Conservation (phyloP, 2,113 vertebrate species). For the Neolamprologus kungweensis region DNA sequence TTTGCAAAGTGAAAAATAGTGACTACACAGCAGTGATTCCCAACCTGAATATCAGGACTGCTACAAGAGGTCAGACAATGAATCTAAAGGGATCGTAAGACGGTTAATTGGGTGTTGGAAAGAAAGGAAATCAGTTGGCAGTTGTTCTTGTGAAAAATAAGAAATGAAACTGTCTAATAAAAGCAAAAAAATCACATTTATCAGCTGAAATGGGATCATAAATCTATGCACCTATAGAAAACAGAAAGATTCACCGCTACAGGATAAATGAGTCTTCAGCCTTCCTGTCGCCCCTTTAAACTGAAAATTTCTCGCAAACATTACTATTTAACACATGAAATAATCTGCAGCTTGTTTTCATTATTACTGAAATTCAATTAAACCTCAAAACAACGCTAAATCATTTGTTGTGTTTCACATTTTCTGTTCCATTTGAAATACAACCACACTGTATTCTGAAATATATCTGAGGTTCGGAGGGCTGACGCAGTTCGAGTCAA, state of each 20-base stretch:
- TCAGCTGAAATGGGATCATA: not conserved
- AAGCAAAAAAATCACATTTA: not conserved
- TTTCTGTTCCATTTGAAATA: not conserved
- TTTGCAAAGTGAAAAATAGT: conserved; percentile 10
- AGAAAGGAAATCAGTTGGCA: not conserved
- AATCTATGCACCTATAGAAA: not conserved
- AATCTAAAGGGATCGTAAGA: not conserved
- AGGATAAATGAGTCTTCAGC: not conserved
- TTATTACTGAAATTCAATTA: not conserved
- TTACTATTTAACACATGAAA: not conserved
- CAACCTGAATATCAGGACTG: not conserved
- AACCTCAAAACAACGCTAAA: not conserved
- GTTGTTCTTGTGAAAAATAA: not conserved
- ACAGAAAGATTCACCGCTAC: not conserved
- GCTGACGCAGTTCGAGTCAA: not conserved
- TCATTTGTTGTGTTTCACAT: not conserved
- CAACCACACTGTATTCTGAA: not conserved
- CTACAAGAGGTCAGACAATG: not conserved
- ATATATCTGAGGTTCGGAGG: not conserved
- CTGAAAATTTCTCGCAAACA: not conserved
- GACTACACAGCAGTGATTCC: not conserved
- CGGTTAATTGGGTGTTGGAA: not conserved
- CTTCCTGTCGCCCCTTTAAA: not conserved
- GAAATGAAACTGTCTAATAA: not conserved
- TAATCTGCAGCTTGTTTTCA: not conserved